These are phyloP conservation scores for Entomobrya proxima DNA, from an alignment of 2,888 invertebrate genomes.

Conservation along the genomic window DNA sequence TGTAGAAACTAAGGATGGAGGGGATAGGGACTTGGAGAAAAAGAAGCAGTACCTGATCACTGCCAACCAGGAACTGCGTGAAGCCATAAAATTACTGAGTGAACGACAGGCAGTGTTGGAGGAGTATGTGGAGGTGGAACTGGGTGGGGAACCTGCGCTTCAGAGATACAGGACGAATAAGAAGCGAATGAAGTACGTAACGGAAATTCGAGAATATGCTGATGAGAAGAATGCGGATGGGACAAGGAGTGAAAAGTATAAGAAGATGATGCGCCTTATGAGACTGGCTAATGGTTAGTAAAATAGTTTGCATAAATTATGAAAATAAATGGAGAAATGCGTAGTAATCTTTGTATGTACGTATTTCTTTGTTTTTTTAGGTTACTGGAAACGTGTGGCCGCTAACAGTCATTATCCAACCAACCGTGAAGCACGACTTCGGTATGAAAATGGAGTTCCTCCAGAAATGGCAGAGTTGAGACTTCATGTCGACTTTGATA, in stretches of 20 bases:
- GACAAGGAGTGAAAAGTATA: neutral
- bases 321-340: too few relatives aligned
- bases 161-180: neutral
- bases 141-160: neutral
- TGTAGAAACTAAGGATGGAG: neutral
- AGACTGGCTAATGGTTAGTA: neutral
- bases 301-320: too few relatives aligned
- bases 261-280: neutral
- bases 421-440: neutral
- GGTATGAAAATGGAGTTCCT: neutral
- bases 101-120: slow-evolving; percentile 20
- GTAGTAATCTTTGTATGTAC: too few relatives aligned
- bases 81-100: neutral
- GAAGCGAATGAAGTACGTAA: neutral
- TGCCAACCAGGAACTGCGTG: neutral
- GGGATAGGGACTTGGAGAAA: neutral
- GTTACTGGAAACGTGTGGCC: neutral
- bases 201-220: too few relatives aligned
- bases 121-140: slow-evolving; percentile 36
- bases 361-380: neutral
- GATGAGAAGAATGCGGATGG: neutral
- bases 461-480: neutral
- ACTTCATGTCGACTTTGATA: neutral
- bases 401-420: neutral
- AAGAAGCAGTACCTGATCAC: neutral